Conservation (phyloP, 2,888 invertebrate species). For the Protophormia terraenovae region DNA sequence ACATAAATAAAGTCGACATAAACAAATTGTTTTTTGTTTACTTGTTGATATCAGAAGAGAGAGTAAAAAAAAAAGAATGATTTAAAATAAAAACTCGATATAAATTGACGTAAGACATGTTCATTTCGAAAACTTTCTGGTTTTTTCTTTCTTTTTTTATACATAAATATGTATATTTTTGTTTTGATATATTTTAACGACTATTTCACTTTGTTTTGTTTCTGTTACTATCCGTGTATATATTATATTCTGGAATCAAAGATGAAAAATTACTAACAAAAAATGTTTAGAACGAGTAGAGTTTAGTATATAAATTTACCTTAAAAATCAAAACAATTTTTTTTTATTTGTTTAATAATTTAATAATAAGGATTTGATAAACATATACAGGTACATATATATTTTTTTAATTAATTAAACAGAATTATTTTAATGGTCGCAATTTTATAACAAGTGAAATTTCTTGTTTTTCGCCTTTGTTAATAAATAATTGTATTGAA, state of each 20-base stretch:
- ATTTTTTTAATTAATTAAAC: background rate
- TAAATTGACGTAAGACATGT: constrained; percentile 15
- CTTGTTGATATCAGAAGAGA: background rate
- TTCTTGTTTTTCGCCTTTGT: constrained; percentile 10
- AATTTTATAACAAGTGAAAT: background rate
- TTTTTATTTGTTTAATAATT: background rate
- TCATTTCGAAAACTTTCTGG: background rate
- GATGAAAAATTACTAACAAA: background rate
- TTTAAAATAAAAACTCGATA: constrained; percentile 9
- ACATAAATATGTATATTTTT: background rate
- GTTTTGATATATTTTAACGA: background rate
- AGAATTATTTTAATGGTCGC: background rate
- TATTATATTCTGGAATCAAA: background rate
- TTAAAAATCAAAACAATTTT: background rate
- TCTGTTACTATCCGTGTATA: background rate
- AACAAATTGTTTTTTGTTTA: background rate
- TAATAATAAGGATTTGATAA: constrained; percentile 6
- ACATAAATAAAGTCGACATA: background rate
- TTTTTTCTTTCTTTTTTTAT: background rate
- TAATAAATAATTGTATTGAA: background rate
- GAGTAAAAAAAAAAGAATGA: too few species aligned
- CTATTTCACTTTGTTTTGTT: background rate
- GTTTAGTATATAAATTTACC: background rate
- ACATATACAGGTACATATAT: too few species aligned
- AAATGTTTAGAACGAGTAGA: background rate